These are phyloP conservation scores for Reticulitermes lucifugus DNA, from an alignment of 2,888 invertebrate genomes.

Conservation along the genomic window DNA sequence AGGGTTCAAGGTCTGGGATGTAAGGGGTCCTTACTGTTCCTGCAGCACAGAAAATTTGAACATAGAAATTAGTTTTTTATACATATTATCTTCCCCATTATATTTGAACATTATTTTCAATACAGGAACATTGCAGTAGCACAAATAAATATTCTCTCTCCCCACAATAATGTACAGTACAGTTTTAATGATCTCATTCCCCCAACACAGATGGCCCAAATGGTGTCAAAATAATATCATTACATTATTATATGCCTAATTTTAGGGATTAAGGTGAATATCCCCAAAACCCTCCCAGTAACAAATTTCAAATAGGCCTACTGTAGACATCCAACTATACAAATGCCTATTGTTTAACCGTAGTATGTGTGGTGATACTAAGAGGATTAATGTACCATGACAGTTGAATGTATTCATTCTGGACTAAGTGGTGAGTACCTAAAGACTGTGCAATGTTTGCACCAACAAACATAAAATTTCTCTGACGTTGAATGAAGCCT, in stretches of 20 bases:
- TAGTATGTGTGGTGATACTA: slow-evolving; percentile 13
- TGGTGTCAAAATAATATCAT: not conserved
- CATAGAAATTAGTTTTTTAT: not conserved
- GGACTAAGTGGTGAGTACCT: not conserved
- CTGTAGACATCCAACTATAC: slow-evolving; percentile 35
- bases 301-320: slow-evolving; percentile 24
- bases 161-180: not conserved
- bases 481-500: slow-evolving; percentile 52
- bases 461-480: slow-evolving; percentile 20
- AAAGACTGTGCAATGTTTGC: slow-evolving; percentile 18
- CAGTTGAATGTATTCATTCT: slow-evolving; percentile 29
- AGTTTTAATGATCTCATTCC: slow-evolving; percentile 33
- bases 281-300: slow-evolving; percentile 22
- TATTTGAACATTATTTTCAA: not conserved
- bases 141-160: not conserved
- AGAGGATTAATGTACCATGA: slow-evolving; percentile 4
- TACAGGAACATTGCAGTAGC: not conserved
- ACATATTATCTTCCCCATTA: not conserved
- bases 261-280: not conserved
- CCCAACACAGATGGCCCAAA: slow-evolving; percentile 21
- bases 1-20: not conserved
- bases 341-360: slow-evolving; percentile 39
- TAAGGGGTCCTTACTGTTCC: no score
- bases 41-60: not conserved
- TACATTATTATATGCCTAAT: not conserved